A percentile compares a stretch with the other conserved stretches of the same genome.
These are phyloP conservation scores for Mugil cephalus DNA, from an alignment of 2,113 vertebrate genomes.

Conservation along the genomic window DNA sequence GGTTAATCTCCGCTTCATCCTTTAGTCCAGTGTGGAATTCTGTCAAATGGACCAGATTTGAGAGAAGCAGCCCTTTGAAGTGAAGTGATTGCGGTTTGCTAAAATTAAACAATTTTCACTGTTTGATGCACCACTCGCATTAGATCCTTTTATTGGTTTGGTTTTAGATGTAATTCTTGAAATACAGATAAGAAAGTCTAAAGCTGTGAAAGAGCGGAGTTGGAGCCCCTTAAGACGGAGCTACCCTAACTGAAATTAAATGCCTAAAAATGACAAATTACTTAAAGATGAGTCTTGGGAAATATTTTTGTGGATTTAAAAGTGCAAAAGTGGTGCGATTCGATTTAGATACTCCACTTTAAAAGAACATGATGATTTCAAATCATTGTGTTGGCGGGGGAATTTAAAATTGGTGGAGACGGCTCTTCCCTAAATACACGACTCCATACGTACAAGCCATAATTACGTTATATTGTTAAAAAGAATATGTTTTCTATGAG, in stretches of 20 bases:
- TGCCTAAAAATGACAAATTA: slow-evolving; percentile 21
- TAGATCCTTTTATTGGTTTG: slow-evolving; percentile 40
- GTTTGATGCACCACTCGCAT: slow-evolving; percentile 25
- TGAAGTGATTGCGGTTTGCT: slow-evolving; percentile 45
- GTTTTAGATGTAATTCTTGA: slow-evolving; percentile 53
- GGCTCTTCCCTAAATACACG: too few relatives aligned
- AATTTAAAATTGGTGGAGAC: too few relatives aligned
- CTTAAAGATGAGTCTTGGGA: slow-evolving; percentile 4
- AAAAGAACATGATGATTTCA: background rate
- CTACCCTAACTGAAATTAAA: slow-evolving; percentile 4
- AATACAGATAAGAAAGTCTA: slow-evolving; percentile 51
- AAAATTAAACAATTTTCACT: slow-evolving; percentile 54
- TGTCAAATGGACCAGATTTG: slow-evolving; percentile 23
- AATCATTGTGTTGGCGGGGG: background rate
- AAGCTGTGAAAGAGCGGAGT: slow-evolving; percentile 17
- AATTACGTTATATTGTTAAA: too few relatives aligned
- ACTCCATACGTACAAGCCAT: too few relatives aligned
- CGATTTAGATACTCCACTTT: background rate
- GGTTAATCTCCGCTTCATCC: slow-evolving; percentile 36
- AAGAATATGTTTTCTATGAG: too few relatives aligned
- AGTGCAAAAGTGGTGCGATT: slow-evolving; percentile 5
- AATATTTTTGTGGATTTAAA: slow-evolving; percentile 18
- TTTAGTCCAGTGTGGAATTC: slow-evolving; percentile 26
- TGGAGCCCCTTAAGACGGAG: slow-evolving; percentile 13
- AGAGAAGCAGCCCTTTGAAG: slow-evolving; percentile 41